These are phyloP conservation scores for Tachystola acroxantha DNA, from an alignment of 2,888 invertebrate genomes.

Conservation along the genomic window DNA sequence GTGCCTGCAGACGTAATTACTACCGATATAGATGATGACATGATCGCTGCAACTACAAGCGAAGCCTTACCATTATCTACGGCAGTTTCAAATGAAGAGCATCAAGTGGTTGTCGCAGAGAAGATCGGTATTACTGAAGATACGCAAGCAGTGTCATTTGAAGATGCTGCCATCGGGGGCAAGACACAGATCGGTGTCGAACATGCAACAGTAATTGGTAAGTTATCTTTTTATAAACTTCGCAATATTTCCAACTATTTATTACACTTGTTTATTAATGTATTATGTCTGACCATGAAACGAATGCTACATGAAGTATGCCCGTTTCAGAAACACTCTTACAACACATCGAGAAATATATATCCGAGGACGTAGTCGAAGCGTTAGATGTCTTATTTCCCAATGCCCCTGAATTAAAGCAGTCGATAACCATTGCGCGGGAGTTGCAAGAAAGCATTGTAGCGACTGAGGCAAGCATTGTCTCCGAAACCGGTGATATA, in stretches of 20 bases:
- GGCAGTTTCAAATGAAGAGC: background rate
- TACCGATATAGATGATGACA: background rate
- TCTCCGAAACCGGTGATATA: background rate
- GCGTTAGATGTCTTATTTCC: conserved; percentile 22
- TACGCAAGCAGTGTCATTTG: background rate
- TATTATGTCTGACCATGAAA: background rate
- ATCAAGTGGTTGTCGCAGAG: background rate
- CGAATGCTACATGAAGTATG: background rate
- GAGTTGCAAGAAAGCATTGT: conserved; percentile 25
- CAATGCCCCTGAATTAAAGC: conserved; percentile 20
- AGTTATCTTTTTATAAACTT: background rate
- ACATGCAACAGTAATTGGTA: background rate
- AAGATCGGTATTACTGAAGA: background rate
- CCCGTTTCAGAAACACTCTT: conserved; percentile 17
- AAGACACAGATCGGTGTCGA: no score
- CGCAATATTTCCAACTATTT: background rate
- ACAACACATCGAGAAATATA: conserved; percentile 32
- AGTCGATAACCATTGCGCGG: conserved; percentile 24
- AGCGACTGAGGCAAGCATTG: conserved; percentile 1
- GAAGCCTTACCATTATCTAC: background rate
- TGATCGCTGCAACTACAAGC: background rate
- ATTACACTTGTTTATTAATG: no score
- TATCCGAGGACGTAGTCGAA: conserved; percentile 25
- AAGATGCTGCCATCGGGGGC: background rate
- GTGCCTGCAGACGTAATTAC: background rate